These are phyloP conservation scores for Mus spretus DNA, from an alignment of 2,797 vertebrate species.

Conservation along the genomic window DNA sequence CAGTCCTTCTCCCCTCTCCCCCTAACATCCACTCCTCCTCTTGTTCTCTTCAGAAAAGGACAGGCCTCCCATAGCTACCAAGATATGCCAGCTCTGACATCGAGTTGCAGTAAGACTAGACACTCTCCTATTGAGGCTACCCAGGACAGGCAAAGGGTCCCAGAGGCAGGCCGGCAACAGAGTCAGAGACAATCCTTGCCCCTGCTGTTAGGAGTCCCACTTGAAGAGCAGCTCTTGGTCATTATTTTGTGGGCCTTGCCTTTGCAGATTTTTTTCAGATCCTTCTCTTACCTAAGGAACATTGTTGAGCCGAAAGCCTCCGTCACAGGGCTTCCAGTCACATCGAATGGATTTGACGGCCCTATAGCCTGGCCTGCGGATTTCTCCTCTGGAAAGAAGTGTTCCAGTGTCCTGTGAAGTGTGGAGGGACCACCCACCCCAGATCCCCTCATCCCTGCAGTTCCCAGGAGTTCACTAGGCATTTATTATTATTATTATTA, in stretches of 20 bases:
- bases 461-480: too few species aligned
- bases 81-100: not conserved
- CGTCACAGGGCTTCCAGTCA: not conserved
- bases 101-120: not conserved
- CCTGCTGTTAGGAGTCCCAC: not conserved
- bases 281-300: not conserved
- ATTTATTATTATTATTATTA: too few species aligned
- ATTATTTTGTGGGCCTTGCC: not conserved
- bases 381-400: not conserved
- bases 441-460: too few species aligned
- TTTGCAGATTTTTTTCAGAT: not conserved
- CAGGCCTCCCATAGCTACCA: not conserved
- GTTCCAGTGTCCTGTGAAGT: accelerated
- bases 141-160: not conserved
- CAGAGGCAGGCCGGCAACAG: not conserved
- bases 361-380: not conserved
- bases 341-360: not conserved
- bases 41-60: not conserved
- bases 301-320: not conserved
- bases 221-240: not conserved
- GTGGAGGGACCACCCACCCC: accelerated
- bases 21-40: not conserved
- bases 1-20: not conserved
- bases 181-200: not conserved
- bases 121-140: not conserved